A percentile compares a stretch with the other conserved stretches of the same genome.
Evolutionary conservation across 1,140 invertebrate species (phyloP).

Genomic region (Diachasmimorpha longicaudata): DNA sequence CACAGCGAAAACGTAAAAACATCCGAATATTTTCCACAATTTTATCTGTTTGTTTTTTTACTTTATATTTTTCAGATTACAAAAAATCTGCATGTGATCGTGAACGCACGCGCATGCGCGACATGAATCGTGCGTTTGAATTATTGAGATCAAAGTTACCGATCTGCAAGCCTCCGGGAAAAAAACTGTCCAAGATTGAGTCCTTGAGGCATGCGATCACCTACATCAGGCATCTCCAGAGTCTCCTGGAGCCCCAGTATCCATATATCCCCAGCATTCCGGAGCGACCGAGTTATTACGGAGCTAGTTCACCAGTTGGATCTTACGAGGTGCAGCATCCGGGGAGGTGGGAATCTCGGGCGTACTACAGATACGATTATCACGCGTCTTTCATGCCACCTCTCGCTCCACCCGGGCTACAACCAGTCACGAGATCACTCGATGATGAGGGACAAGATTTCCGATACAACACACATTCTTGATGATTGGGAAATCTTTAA

Average conservation of each 20-base stretch:
- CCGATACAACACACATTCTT: conserved; percentile 45
- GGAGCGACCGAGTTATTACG: conserved; percentile 39
- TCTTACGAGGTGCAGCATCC: conserved; percentile 52
- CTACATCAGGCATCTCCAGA: conserved; percentile 79
- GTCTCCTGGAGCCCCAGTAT: conserved; percentile 63
- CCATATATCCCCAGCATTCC: conserved; percentile 29
- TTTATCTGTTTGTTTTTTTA: too few species aligned
- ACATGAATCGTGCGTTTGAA: conserved; percentile 89
- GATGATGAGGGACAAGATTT: conserved; percentile 44
- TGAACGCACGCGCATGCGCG: conserved; percentile 83
- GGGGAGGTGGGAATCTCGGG: conserved; percentile 54
- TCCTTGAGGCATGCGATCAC: conserved; percentile 82
- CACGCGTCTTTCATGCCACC: conserved; percentile 47
- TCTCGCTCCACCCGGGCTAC: conserved; percentile 38
- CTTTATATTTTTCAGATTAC: conserved; percentile 69
- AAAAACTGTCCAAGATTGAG: conserved; percentile 88
- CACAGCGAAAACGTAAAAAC: too few species aligned
- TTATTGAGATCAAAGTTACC: conserved; percentile 78
- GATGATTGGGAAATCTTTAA: conserved; percentile 19
- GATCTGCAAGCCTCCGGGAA: conserved; percentile 82
- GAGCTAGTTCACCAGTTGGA: background rate
- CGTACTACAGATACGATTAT: conserved; percentile 59
- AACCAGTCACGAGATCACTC: conserved; percentile 38
- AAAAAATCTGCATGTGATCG: conserved; percentile 86
- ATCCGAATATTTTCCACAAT: too few species aligned